Conservation (phyloP, 2,888 invertebrate species). For the Campoplex nolae region DNA sequence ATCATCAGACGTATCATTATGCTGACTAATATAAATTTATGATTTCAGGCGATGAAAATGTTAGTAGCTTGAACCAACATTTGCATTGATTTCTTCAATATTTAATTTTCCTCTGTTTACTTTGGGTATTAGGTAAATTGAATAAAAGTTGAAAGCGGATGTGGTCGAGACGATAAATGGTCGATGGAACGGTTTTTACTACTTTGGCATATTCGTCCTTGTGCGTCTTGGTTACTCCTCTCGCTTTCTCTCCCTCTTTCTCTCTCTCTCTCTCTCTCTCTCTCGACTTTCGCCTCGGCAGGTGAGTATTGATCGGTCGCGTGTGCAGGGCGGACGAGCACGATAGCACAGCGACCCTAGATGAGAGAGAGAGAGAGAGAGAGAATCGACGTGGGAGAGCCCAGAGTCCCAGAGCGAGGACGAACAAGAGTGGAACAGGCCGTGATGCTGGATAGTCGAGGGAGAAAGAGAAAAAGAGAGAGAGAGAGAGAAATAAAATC, state of each 20-base stretch:
- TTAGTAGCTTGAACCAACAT: neutral
- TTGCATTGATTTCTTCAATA: slow-evolving; percentile 25
- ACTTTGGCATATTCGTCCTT: slow-evolving; percentile 34
- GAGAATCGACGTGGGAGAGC: slow-evolving; percentile 32
- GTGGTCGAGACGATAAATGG: slow-evolving; percentile 24
- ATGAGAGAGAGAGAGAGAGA: slow-evolving; percentile 53
- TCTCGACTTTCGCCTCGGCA: slow-evolving; percentile 72
- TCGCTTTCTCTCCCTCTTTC: slow-evolving; percentile 9
- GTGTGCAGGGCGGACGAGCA: slow-evolving; percentile 75
- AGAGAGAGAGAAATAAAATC: slow-evolving; percentile 34
- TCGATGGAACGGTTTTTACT: slow-evolving; percentile 46
- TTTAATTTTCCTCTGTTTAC: slow-evolving; percentile 18
- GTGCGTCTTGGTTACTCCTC: slow-evolving; percentile 30
- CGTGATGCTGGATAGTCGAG: slow-evolving; percentile 28
- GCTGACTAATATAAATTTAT: neutral
- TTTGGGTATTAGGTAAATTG: neutral
- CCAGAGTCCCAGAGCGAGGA: slow-evolving; percentile 38
- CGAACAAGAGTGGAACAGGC: slow-evolving; percentile 20
- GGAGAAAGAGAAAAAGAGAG: slow-evolving; percentile 18
- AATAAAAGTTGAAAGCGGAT: slow-evolving; percentile 26
- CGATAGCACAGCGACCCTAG: slow-evolving; percentile 68
- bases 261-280: slow-evolving; percentile 40
- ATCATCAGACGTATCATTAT: neutral
- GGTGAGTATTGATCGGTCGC: slow-evolving; percentile 82
- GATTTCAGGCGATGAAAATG: neutral